Evolutionary conservation across 2,888 invertebrate species (phyloP).

Genomic region (Ernsta delagoae): DNA sequence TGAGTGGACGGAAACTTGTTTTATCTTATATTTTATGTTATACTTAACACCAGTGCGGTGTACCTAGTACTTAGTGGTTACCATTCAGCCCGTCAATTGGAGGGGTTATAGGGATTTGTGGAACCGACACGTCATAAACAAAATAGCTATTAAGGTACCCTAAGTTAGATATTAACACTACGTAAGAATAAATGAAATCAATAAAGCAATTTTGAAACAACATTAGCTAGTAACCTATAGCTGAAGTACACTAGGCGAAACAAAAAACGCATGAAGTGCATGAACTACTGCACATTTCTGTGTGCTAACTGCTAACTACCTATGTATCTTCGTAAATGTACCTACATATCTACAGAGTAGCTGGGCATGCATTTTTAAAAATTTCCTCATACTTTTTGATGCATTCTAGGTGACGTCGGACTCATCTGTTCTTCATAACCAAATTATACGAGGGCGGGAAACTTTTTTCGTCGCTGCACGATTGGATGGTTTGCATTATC

Average conservation of each 20-base stretch:
- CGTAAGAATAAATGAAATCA: neutral
- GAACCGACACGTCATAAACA: no score
- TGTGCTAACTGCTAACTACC: neutral
- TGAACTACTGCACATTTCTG: neutral
- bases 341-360: neutral
- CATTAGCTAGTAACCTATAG: neutral
- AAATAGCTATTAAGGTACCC: no score
- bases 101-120: no score
- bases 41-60: no score
- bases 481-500: slow-evolving; percentile 22
- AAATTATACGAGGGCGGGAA: slow-evolving; percentile 20
- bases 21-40: no score
- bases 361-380: slow-evolving; percentile 27
- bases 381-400: slow-evolving; percentile 29
- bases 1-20: no score
- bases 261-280: slow-evolving; percentile 15
- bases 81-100: no score
- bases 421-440: slow-evolving; percentile 35
- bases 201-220: slow-evolving; percentile 7
- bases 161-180: neutral
- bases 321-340: neutral
- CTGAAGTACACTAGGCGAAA: neutral
- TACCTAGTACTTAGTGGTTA: no score
- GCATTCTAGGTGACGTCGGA: slow-evolving; percentile 25
- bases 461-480: slow-evolving; percentile 2